phyloP scores from a whole-genome alignment of 2,797 vertebrate species.

The Alectoris magna region DNA sequence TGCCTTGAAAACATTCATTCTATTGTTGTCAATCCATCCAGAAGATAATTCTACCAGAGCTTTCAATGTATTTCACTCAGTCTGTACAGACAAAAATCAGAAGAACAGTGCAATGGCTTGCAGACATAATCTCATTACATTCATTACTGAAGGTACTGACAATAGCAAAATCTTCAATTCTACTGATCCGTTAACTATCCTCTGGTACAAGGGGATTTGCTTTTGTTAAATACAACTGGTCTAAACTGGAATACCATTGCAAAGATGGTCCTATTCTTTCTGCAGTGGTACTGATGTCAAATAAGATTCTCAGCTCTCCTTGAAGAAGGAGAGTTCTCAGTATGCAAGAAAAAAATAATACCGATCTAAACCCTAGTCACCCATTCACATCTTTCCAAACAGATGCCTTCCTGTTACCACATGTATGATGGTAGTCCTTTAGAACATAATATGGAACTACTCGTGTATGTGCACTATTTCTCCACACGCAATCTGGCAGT shows the following conservation, averaged over 20 bases:
- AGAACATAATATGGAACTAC: not conserved
- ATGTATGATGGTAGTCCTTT: not conserved
- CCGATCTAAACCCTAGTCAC: not conserved
- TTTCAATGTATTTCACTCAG: not conserved
- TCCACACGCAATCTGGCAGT: not conserved
- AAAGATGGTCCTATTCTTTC: not conserved
- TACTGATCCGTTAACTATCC: not conserved
- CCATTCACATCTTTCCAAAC: not conserved
- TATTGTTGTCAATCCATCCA: not conserved
- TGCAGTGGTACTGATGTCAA: not conserved
- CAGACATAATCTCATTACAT: not conserved
- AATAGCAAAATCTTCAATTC: not conserved
- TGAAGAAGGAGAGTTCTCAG: not conserved
- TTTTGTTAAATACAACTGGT: not conserved
- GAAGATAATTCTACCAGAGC: not conserved
- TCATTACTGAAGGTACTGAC: not conserved
- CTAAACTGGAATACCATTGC: not conserved
- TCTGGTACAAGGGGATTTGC: not conserved
- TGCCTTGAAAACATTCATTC: not conserved
- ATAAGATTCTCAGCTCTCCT: not conserved
- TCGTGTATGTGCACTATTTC: not conserved
- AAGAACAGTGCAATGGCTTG: not conserved
- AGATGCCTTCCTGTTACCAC: not conserved
- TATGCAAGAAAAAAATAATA: not conserved
- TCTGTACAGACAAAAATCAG: not conserved